A percentile compares a stretch with the other conserved stretches of the same genome.
These are phyloP conservation scores for Oscheius sp. DNA, from an alignment of 2,888 invertebrate species.

Conservation along the genomic window DNA sequence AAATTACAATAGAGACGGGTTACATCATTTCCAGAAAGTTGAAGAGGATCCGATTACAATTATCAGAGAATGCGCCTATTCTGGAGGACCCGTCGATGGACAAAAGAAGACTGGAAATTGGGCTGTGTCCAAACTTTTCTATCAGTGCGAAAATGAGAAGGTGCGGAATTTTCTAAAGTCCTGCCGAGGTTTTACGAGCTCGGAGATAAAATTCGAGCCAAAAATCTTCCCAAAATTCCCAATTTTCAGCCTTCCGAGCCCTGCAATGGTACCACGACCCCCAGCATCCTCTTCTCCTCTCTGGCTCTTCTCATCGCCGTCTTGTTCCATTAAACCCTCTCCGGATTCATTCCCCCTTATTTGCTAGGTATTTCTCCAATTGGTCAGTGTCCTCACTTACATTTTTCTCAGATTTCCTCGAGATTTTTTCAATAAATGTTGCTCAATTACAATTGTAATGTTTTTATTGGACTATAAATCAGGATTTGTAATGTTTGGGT, in stretches of 20 bases:
- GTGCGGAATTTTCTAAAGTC: not conserved
- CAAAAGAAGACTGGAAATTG: slow-evolving; percentile 70
- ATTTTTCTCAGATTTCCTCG: not conserved
- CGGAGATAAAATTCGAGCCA: too few relatives aligned
- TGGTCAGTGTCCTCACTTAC: not conserved
- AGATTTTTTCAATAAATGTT: slow-evolving; percentile 7
- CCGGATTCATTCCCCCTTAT: slow-evolving; percentile 2
- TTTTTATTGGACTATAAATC: not conserved
- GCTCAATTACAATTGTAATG: not conserved
- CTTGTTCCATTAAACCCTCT: slow-evolving; percentile 8
- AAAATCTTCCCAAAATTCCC: not conserved
- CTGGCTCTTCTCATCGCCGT: slow-evolving; percentile 19
- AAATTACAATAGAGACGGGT: not conserved
- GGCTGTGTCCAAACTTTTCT: slow-evolving; percentile 68
- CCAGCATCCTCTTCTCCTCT: slow-evolving; percentile 1
- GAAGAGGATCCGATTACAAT: slow-evolving; percentile 53
- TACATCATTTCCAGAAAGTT: too few relatives aligned
- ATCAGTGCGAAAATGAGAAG: slow-evolving; percentile 73
- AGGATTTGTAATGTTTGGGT: too few relatives aligned
- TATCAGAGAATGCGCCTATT: slow-evolving; percentile 70
- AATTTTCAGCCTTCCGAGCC: slow-evolving; percentile 18
- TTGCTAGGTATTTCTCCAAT: slow-evolving; percentile 2
- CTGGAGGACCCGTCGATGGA: slow-evolving; percentile 62
- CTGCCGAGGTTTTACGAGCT: too few relatives aligned
- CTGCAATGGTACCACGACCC: slow-evolving; percentile 12